Base-by-base conservation (phyloP, 2,797 vertebrate species). In the Chaetophractus vellerosus region DNA sequence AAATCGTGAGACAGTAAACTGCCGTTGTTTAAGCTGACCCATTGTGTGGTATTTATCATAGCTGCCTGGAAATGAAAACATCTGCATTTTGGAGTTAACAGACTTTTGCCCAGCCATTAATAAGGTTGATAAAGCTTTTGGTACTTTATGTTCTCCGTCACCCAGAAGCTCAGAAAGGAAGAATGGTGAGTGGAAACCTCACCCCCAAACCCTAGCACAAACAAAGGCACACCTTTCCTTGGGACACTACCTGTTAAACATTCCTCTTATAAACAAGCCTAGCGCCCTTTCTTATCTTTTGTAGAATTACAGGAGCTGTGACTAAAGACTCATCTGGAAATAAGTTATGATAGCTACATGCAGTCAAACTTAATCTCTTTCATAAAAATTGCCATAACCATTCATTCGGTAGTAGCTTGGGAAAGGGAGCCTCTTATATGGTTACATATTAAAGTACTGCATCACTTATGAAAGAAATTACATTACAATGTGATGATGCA, bases 381-480 rank as follows among this genome's bases (percentile, higher is more conserved):
- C 33, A 0, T 84, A 74, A 50, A 8, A 91, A 95, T 68, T 50
- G 5, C 21, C 88, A 68, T 57, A 84, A n/a, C 19, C 72, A 41
- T 88, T 50, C 38, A 66, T 61, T 72, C 50, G 45, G 31, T 38
- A 9, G 18, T 80, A 45, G n/a, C 61, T 76, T 57, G 57, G 36
- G 41, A 90, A 80, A 79, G 11, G 33, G 24, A 63, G 18, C 6
- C 59, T 94, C 28, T 92, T 69, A n/a, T 41, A 24, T 94, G 55
- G 79, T 89, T 96, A 33, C 36, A 61, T 91, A 91, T 24, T 91
- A 38, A 91, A 92, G 83, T 85, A 85, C 36, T 93, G 68, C 50
- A 87, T 90, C 91, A 90, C 38, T 96, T 91, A 80, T 26, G 31
- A 84, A 93, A 89, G 66, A 95, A 94, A 95, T 71, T 33, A 28